Conservation (phyloP, 2,797 vertebrate genomes). For the Furcifer pardalis region DNA sequence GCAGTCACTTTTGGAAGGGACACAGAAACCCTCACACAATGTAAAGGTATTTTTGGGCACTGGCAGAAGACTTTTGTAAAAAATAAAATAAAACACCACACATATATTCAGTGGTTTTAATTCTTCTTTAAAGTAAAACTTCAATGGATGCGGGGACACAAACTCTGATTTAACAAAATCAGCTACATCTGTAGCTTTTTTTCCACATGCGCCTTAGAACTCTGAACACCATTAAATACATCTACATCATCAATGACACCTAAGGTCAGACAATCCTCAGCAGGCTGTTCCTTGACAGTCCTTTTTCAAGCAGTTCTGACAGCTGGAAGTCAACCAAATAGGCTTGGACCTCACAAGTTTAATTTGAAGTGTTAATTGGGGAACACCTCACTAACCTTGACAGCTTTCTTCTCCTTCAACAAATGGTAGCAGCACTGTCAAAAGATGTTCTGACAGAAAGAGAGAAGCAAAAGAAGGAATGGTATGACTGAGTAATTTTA, state of each 20-base stretch:
- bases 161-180: constrained; percentile 22
- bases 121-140: constrained; percentile 12
- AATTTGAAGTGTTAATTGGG: constrained; percentile 74
- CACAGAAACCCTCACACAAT: not conserved
- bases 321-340: constrained; percentile 39
- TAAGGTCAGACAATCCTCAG: constrained; percentile 56
- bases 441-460: not conserved
- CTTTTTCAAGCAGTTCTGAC: constrained; percentile 52
- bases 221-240: constrained; percentile 52
- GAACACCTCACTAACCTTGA: constrained; percentile 53
- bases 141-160: not conserved
- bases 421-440: constrained; percentile 20
- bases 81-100: not conserved
- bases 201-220: constrained; percentile 34
- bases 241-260: constrained; percentile 60
- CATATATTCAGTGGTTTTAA: not conserved
- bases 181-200: constrained; percentile 4
- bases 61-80: not conserved
- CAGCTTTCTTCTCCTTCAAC: constrained; percentile 41
- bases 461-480: not conserved
- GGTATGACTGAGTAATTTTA: not conserved
- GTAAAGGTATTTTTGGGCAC: not conserved
- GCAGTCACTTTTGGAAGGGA: not conserved
- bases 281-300: constrained; percentile 50
- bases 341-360: constrained; percentile 52